Base-by-base conservation (phyloP, 2,113 vertebrate genomes). In the Mustela lutreola region DNA sequence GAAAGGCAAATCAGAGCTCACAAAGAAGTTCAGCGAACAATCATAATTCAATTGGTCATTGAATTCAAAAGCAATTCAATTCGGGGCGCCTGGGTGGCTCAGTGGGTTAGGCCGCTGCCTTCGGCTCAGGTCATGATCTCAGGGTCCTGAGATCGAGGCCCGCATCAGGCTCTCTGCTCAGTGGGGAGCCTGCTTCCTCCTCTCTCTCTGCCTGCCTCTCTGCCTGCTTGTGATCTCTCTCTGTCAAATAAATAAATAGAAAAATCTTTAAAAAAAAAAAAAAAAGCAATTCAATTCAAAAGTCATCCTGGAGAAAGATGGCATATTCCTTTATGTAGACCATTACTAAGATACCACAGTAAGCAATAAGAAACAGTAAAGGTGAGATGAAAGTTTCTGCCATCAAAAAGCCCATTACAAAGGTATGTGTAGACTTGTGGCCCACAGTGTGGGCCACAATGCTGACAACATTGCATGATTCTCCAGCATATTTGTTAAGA, bases 311-410 rank as follows among this genome's bases (percentile, higher is more conserved):
- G 50, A 99, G 99, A 98, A 99, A 99, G 98, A 99, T 99, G 99
- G 99, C 0, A 99, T 99, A 75, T 99, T 99, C 95, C 98, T 99
- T 0, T 99, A 99, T 87, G 99, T 99, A 91, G 99, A 99, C 98
- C 99, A 99, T 98, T 99, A 99, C 0, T 99, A 98, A 0, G 99
- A 99, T 5, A 99, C 99, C 97, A 99, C 99, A 96, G 48, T 39
- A 83, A 85, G 56, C 11, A 60, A 48, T 11, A 42, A 99, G 99
- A 3, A 99, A 99, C 79, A 99, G 99, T 93, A 99, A 99, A 98
- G 99, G 99, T 1, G 99, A 99, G 87, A 99, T 99, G 99, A 99
- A 99, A 99, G 99, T 99, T 92, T 99, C 99, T 21, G 99, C 99
- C 24, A 99, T 99, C 98, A 99, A 99, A 7, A 99, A 99, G 76